Evolutionary conservation across 2,888 invertebrate species (phyloP), one percentile per base, ranked within the genome.

Genomic region (Arctia plantaginis): DNA sequence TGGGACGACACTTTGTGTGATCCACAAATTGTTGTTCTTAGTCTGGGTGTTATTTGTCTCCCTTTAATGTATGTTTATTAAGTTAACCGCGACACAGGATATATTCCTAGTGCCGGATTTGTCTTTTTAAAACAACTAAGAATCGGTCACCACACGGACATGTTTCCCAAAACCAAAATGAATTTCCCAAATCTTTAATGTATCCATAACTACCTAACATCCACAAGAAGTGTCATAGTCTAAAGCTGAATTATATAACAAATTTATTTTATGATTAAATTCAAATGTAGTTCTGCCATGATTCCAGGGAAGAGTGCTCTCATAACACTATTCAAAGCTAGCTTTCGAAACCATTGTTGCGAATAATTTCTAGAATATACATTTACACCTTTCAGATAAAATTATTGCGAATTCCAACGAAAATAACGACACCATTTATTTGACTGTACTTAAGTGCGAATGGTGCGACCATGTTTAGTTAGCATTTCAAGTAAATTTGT

Each of bases 341-440:
- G 67, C 64, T 77, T 68, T 72, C 79, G 70, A 72, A 80, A 70
- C 79, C 65, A 75, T 80, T 79, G 77, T 77, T 79, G 73, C 85
- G 77, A 83, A 82, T 80, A 84, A 84, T 83, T 80, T 82, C 71
- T 76, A 72, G 55, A 66, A 68, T 74, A 74, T 64, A 77, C 77
- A 69, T 79, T 83, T 78, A 81, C 83, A 84, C 83, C 81, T 82
- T 77, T 81, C 79, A 77, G 20, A 76, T 75, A 71, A 80, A 83
- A 83, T 82, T 80, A 83, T 84, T 75, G 77, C 78, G 77, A 77
- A 66, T 77, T 69, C 77, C 79, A 69, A 71, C 80, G 74, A 82
- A 74, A 83, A 84, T 83, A 77, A 82, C 82, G 84, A 76, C 77
- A 83, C 84, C 71, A 80, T 82, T 62, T 62, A 62, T 18, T 27